Evolutionary conservation across 2,888 invertebrate genomes (phyloP).

Genomic region (Neocrepidodera transversa): DNA sequence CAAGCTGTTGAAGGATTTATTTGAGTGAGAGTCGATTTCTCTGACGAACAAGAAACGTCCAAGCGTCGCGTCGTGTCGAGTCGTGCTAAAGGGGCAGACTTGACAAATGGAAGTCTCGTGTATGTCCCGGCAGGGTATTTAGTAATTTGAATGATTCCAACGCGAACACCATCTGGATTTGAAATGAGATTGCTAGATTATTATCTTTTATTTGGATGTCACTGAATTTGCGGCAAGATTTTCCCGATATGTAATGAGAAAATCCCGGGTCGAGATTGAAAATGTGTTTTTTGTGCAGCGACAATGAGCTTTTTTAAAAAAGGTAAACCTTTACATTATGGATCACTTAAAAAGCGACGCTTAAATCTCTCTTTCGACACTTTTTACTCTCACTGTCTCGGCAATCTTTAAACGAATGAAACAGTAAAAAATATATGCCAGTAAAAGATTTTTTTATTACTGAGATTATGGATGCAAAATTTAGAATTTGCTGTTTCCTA

Average conservation of each 20-base stretch:
- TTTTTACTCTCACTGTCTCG: neutral
- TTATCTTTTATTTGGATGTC: slow-evolving; percentile 32
- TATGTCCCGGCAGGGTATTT: slow-evolving; percentile 48
- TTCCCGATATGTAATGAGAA: slow-evolving; percentile 27
- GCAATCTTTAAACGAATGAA: neutral
- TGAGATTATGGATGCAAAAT: no score
- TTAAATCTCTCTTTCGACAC: neutral
- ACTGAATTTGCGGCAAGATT: slow-evolving; percentile 32
- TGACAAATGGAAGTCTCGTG: slow-evolving; percentile 55
- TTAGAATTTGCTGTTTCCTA: no score
- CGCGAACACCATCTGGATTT: slow-evolving; percentile 44
- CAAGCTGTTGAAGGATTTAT: slow-evolving; percentile 37
- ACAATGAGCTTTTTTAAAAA: slow-evolving; percentile 10
- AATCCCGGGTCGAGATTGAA: slow-evolving; percentile 20
- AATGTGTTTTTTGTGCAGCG: neutral
- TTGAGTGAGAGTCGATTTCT: slow-evolving; percentile 38
- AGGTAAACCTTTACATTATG: neutral
- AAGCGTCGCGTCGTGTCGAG: no score
- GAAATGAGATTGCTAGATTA: slow-evolving; percentile 42
- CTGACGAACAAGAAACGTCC: slow-evolving; percentile 32
- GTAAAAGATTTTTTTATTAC: no score
- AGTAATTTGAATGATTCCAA: slow-evolving; percentile 51
- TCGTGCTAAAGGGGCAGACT: slow-evolving; percentile 35
- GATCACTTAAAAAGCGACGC: neutral
- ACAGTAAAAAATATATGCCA: neutral